Conservation (phyloP, 2,888 invertebrate genomes). For the Lasioglossum calceatum region DNA sequence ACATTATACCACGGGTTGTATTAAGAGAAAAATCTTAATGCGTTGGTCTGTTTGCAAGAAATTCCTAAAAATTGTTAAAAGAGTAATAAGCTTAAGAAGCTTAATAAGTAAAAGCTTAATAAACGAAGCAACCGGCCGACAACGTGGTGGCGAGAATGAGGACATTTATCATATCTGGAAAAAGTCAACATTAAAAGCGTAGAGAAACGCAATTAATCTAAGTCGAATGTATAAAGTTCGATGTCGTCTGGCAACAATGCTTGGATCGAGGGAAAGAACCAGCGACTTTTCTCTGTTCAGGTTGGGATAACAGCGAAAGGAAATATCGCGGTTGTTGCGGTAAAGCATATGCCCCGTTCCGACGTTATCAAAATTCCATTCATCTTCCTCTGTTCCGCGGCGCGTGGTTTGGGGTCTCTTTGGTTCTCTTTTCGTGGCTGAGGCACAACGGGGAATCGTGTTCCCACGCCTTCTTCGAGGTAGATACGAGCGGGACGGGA, state of each 20-base stretch:
- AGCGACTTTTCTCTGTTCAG: slow-evolving; percentile 28
- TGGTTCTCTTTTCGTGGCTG: slow-evolving; percentile 17
- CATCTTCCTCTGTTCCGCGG: slow-evolving; percentile 42
- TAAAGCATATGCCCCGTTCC: slow-evolving; percentile 63
- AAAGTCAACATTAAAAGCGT: background rate
- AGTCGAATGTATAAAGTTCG: background rate
- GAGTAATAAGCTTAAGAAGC: too few relatives aligned
- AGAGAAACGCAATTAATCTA: background rate
- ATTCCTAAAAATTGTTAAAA: too few relatives aligned
- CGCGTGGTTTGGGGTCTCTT: slow-evolving; percentile 13
- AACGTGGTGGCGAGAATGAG: background rate
- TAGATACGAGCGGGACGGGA: slow-evolving; percentile 26
- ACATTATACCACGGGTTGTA: too few relatives aligned
- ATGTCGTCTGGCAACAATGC: background rate
- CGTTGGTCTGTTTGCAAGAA: too few relatives aligned
- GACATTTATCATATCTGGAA: background rate
- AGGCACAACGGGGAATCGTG: slow-evolving; percentile 18
- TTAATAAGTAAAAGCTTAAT: background rate
- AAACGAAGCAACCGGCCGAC: background rate
- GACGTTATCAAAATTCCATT: slow-evolving; percentile 75
- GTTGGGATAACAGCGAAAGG: slow-evolving; percentile 46
- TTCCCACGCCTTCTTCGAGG: slow-evolving; percentile 20
- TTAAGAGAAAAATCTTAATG: too few relatives aligned
- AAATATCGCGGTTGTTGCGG: slow-evolving; percentile 69
- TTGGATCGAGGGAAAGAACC: background rate